Evolutionary conservation across 2,113 vertebrate genomes (phyloP).

Genomic region (Vulpes ferrilata): DNA sequence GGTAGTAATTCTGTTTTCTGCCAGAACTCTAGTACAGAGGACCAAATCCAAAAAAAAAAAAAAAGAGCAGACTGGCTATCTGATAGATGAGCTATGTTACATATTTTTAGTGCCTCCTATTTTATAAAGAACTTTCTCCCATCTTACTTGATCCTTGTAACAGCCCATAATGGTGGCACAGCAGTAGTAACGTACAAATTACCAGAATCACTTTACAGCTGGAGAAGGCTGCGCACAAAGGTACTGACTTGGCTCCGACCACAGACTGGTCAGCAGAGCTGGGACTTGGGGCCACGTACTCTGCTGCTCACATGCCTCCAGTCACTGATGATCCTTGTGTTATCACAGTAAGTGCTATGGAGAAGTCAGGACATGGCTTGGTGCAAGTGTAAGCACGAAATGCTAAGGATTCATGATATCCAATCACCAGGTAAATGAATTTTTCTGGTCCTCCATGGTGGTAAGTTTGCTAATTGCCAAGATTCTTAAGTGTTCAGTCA

Average conservation of each 20-base stretch:
- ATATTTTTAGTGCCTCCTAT: neutral
- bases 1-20: neutral
- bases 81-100: neutral
- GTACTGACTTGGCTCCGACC: neutral
- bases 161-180: neutral
- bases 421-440: neutral
- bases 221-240: neutral
- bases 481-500: neutral
- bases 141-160: neutral
- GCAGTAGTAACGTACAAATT: neutral
- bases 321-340: rapidly evolving
- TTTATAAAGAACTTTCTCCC: neutral
- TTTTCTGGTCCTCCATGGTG: neutral
- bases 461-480: neutral
- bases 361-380: neutral
- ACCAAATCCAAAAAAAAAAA: neutral
- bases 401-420: too few relatives aligned
- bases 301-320: neutral
- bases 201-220: neutral
- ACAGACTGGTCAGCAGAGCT: neutral
- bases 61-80: neutral
- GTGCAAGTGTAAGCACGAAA: rapidly evolving
- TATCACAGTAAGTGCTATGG: neutral
- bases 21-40: neutral
- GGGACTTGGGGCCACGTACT: neutral